Conservation (phyloP, 2,797 vertebrate species). For the Coranthus polyacanthus region DNA sequence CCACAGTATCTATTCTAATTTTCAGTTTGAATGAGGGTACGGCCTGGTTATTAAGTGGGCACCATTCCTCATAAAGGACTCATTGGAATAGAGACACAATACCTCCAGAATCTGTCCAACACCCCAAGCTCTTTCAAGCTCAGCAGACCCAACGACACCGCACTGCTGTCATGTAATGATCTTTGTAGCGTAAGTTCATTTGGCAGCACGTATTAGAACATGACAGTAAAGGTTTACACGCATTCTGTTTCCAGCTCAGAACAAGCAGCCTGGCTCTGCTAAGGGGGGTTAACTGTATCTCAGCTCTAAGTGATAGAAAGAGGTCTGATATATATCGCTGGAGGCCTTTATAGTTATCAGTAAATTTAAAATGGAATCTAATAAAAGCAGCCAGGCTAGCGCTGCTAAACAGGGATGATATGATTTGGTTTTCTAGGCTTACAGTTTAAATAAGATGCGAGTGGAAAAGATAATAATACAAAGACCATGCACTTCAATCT, state of each 20-base stretch:
- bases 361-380: conserved; percentile 36
- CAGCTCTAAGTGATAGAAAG: conserved; percentile 30
- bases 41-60: conserved; percentile 31
- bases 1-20: conserved; percentile 6
- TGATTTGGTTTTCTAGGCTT: conserved; percentile 19
- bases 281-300: conserved; percentile 21
- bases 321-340: conserved; percentile 26
- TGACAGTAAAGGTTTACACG: conserved; percentile 36
- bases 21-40: conserved; percentile 20
- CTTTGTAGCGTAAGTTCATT: conserved; percentile 24
- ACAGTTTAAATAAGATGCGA: conserved; percentile 19
- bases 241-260: conserved; percentile 34
- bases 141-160: conserved; percentile 10
- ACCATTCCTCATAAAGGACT: conserved; percentile 46
- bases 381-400: conserved; percentile 19
- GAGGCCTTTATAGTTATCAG: conserved; percentile 33
- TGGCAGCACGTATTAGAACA: conserved; percentile 31
- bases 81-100: conserved; percentile 34
- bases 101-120: conserved; percentile 32
- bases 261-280: conserved; percentile 21
- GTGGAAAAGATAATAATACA: conserved; percentile 28
- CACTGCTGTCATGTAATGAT: conserved; percentile 41
- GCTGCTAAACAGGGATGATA: conserved; percentile 33
- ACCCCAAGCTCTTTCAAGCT: conserved; percentile 18
- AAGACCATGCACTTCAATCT: conserved; percentile 24